Conservation (phyloP, 1,140 invertebrate genomes). For the Drosophila navojoa region DNA sequence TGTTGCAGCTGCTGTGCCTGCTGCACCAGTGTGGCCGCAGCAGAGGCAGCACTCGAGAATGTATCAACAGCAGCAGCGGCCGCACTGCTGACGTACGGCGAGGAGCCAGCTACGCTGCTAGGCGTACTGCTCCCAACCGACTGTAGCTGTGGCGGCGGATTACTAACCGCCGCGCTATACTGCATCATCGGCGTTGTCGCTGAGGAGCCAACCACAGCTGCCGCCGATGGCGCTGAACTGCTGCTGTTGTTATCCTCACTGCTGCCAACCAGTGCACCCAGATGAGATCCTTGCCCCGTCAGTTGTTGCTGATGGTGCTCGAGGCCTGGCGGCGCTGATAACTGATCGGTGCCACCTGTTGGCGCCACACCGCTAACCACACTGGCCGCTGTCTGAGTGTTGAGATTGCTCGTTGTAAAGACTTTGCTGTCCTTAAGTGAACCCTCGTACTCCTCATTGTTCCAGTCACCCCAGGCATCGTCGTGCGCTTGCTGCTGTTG, state of each 20-base stretch:
- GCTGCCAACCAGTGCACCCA: conserved; percentile 44
- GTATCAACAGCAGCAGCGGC: conserved; percentile 53
- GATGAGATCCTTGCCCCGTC: conserved; percentile 72
- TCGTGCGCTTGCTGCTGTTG: conserved; percentile 76
- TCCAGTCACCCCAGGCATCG: conserved; percentile 90
- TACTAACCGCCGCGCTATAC: conserved; percentile 78
- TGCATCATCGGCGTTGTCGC: conserved; percentile 73
- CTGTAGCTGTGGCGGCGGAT: conserved; percentile 72
- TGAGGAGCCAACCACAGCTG: conserved; percentile 38
- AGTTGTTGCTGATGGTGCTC: conserved; percentile 54
- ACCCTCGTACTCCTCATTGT: conserved; percentile 97
- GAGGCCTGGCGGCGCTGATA: conserved; percentile 80
- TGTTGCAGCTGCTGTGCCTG: conserved; percentile 48
- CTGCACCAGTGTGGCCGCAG: conserved; percentile 76
- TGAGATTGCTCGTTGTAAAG: conserved; percentile 90
- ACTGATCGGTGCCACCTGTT: conserved; percentile 25
- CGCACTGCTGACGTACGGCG: conserved; percentile 50
- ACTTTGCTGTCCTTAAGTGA: conserved; percentile 97
- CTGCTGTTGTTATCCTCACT: conserved; percentile 36
- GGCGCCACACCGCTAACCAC: conserved; percentile 60
- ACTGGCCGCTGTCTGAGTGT: conserved; percentile 67
- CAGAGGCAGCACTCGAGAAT: conserved; percentile 77
- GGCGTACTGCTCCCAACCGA: conserved; percentile 45
- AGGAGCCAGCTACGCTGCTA: conserved; percentile 45
- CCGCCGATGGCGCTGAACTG: conserved; percentile 43